phyloP scores from a whole-genome alignment of 2,113 vertebrate genomes.

The Spea bombifrons region DNA sequence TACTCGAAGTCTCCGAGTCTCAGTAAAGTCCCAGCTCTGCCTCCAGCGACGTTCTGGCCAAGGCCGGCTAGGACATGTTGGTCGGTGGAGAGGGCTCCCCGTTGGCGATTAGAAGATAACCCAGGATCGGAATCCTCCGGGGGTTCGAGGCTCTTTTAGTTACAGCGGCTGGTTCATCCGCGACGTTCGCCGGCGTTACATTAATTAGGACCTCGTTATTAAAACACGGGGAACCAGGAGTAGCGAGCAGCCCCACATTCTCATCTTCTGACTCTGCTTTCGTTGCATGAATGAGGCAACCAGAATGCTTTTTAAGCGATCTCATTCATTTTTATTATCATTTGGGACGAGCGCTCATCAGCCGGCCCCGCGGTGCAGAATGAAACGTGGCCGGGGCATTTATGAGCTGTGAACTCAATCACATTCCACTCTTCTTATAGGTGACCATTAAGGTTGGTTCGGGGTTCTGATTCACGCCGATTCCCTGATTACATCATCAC shows the following conservation, averaged over 20 bases:
- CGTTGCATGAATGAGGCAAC: slow-evolving; percentile 25
- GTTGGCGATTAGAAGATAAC: no score
- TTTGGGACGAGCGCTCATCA: slow-evolving; percentile 12
- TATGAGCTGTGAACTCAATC: slow-evolving; percentile 1
- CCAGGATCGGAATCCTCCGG: no score
- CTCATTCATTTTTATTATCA: slow-evolving; percentile 34
- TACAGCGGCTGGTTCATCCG: no score
- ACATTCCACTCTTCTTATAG: not conserved
- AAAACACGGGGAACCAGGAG: not conserved
- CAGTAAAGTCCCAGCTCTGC: no score
- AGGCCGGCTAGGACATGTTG: no score
- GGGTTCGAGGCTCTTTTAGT: no score
- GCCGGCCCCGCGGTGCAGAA: not conserved
- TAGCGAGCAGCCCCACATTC: not conserved
- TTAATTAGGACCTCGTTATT: slow-evolving; percentile 28
- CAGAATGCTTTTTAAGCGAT: slow-evolving; percentile 8
- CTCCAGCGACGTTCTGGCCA: no score
- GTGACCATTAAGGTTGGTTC: not conserved
- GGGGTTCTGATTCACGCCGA: no score
- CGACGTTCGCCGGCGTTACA: not conserved
- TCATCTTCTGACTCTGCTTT: slow-evolving; percentile 7
- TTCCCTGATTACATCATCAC: no score
- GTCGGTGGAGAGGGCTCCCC: no score
- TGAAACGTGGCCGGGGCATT: not conserved
- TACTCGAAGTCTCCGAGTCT: no score